These are phyloP conservation scores for Pluvialis apricaria DNA, from an alignment of 2,113 vertebrate genomes.

Conservation along the genomic window DNA sequence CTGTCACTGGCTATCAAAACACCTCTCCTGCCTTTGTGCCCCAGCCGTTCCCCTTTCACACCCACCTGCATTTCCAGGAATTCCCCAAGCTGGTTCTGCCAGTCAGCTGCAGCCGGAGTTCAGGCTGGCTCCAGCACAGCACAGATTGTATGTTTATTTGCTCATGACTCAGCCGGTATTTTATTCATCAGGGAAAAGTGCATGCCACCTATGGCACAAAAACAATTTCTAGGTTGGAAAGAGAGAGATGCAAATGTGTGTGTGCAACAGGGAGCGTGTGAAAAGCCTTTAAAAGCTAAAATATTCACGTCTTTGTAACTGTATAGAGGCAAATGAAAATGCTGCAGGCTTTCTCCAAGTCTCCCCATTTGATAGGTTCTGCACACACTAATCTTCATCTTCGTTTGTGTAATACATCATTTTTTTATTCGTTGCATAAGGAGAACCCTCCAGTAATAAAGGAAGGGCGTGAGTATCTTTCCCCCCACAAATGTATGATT, in stretches of 20 bases:
- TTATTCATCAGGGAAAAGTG: not conserved
- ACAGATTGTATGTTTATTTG: not conserved
- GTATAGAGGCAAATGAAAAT: not conserved
- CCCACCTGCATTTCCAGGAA: not conserved
- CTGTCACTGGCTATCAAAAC: not conserved
- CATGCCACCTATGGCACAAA: not conserved
- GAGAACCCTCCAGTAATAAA: not conserved
- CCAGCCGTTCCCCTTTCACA: not conserved
- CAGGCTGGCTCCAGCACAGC: not conserved
- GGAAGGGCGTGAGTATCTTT: not conserved
- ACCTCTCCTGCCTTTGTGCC: not conserved
- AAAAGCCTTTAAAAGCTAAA: not conserved
- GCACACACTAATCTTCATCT: not conserved
- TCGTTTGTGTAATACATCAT: not conserved
- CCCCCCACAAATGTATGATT: not conserved
- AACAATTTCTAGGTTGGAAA: not conserved
- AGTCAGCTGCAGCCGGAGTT: not conserved
- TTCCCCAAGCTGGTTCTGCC: not conserved
- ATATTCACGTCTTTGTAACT: not conserved
- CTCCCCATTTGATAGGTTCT: not conserved
- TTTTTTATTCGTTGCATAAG: not conserved
- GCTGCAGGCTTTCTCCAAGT: not conserved
- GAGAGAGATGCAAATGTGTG: not conserved
- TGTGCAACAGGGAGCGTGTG: not conserved
- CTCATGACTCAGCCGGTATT: not conserved